Conservation (phyloP, 2,797 vertebrate genomes). For the Eulemur mongoz region DNA sequence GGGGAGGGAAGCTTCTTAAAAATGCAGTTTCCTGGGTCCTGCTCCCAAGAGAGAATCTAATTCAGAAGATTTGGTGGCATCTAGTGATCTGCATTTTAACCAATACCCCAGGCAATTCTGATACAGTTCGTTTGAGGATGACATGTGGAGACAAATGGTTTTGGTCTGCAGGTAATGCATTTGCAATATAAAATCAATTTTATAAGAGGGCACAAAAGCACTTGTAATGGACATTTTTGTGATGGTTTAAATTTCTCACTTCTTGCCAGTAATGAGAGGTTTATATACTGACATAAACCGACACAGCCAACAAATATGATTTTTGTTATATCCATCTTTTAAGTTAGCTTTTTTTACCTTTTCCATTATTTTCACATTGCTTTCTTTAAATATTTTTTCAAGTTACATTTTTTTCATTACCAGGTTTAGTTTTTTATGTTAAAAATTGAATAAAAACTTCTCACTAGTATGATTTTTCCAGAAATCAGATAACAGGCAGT, state of each 20-base stretch:
- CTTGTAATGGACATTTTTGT: neutral
- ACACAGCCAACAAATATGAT: neutral
- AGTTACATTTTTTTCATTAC: neutral
- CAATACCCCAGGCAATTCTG: neutral
- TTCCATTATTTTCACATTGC: constrained; percentile 26
- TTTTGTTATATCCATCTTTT: neutral
- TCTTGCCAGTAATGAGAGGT: neutral
- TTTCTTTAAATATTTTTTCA: constrained; percentile 42
- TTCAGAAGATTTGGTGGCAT: neutral
- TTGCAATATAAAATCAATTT: constrained; percentile 10
- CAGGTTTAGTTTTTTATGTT: constrained; percentile 27
- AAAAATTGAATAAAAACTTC: neutral
- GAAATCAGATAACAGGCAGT: neutral
- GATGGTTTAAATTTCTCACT: constrained; percentile 9
- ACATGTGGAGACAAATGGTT: neutral
- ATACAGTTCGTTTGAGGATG: neutral
- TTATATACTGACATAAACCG: neutral
- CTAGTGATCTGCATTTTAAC: neutral
- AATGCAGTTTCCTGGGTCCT: neutral
- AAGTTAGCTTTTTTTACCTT: constrained; percentile 6
- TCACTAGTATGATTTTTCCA: neutral
- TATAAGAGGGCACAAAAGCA: neutral
- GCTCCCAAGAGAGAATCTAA: neutral
- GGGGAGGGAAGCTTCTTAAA: neutral
- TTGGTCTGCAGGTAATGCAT: neutral